These are phyloP conservation scores for Gymnocypris eckloni DNA, from an alignment of 2,797 vertebrate genomes.

Conservation along the genomic window DNA sequence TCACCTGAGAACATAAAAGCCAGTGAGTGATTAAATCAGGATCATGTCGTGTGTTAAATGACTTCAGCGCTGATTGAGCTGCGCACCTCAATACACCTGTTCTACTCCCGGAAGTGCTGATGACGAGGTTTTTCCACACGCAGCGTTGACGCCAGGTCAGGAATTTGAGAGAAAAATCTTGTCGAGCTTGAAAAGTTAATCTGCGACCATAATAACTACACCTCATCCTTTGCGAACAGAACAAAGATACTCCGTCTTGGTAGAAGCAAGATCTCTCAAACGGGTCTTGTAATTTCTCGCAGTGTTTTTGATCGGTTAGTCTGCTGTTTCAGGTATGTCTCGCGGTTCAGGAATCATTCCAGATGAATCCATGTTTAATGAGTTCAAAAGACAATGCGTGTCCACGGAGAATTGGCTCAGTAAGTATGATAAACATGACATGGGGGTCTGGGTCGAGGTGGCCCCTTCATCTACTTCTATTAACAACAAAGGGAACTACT, in stretches of 20 bases:
- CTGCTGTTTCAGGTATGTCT: constrained; percentile 61
- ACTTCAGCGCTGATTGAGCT: not conserved
- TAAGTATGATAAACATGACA: constrained; percentile 74
- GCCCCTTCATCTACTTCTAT: constrained; percentile 47
- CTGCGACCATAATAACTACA: constrained; percentile 43
- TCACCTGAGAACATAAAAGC: not conserved
- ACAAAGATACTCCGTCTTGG: not conserved
- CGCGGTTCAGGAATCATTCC: constrained; percentile 70
- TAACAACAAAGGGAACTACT: constrained; percentile 33
- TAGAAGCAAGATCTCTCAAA: not conserved
- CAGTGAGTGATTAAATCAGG: not conserved
- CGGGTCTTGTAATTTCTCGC: not conserved
- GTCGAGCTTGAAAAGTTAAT: constrained; percentile 66
- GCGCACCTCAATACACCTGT: constrained; percentile 63
- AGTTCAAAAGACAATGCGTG: constrained; percentile 78
- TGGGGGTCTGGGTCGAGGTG: constrained; percentile 80
- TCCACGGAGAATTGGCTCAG: constrained; percentile 74
- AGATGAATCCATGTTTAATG: constrained; percentile 70
- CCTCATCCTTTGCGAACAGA: not conserved
- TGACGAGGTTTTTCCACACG: constrained; percentile 57
- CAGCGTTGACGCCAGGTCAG: constrained; percentile 60
- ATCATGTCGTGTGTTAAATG: not conserved
- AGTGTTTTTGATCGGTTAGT: not conserved
- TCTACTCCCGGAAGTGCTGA: constrained; percentile 61
- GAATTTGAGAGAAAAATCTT: constrained; percentile 72